phyloP scores from a whole-genome alignment of 2,113 vertebrate species.

The mouse (Mus musculus) region GRCm39 chr8:106729001-106729500 shows the following conservation, averaged over 20 bases:
- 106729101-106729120: not conserved
- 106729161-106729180: not conserved
- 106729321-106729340: no score
- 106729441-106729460: not conserved
- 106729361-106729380: no score
- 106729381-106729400: no score
- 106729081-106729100: not conserved
- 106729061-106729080: no score
- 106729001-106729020: no score
- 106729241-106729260: not conserved
- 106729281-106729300: not conserved
- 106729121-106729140: not conserved
- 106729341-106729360: no score
- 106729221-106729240: not conserved
- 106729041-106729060: no score
- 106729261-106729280: not conserved
- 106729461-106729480: not conserved
- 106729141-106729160: not conserved
- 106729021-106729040: no score
- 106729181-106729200: not conserved
- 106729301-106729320: no score
- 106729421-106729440: not conserved
- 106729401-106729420: no score
- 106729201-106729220: not conserved
- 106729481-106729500: not conserved